These are phyloP conservation scores for Mimachlamys varia DNA, from an alignment of 2,888 invertebrate species.

Conservation along the genomic window DNA sequence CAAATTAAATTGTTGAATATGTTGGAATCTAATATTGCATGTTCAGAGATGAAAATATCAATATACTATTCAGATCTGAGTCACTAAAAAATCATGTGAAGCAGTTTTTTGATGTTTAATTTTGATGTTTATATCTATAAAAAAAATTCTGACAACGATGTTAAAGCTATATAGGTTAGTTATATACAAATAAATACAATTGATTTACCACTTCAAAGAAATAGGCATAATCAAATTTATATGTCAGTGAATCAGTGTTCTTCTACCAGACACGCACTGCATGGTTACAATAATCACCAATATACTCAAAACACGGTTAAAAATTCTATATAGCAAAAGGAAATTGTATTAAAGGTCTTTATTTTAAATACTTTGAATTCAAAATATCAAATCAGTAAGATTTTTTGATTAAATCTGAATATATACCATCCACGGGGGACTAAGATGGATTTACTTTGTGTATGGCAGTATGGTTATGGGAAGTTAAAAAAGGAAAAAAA, in stretches of 20 bases:
- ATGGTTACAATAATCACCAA: neutral
- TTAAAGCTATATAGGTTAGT: neutral
- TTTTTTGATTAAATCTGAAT: too few species aligned
- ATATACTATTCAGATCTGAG: neutral
- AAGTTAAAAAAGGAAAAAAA: too few species aligned
- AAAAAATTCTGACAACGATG: neutral
- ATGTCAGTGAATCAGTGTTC: neutral
- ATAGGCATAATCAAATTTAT: neutral
- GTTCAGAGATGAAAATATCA: neutral
- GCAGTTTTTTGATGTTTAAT: constrained; percentile 3
- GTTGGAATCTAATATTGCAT: neutral
- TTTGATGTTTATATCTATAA: neutral
- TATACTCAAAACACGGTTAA: too few species aligned
- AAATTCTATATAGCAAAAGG: too few species aligned
- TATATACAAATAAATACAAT: neutral
- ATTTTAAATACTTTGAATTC: too few species aligned
- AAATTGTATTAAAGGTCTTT: too few species aligned
- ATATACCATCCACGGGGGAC: too few species aligned
- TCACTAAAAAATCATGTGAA: neutral
- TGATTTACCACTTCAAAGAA: neutral
- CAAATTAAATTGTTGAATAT: neutral
- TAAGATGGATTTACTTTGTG: too few species aligned
- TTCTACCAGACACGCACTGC: neutral
- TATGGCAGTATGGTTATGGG: too few species aligned
- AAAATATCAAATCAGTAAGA: too few species aligned